Base-by-base conservation (phyloP, 2,113 vertebrate genomes). In the Polypterus bichir region DNA sequence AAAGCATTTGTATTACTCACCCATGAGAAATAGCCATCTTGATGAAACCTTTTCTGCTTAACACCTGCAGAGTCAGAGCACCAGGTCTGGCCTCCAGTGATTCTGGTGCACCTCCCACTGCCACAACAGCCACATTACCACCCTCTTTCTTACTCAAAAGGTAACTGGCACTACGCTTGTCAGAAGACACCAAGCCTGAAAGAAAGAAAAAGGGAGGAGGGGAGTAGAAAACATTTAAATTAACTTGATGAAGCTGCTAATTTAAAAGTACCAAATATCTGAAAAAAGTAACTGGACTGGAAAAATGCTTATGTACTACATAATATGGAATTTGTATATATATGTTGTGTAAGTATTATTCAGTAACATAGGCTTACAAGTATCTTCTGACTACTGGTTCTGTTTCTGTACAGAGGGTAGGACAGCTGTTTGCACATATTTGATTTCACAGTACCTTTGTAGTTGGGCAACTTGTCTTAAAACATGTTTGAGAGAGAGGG, bases 41-140 rank as follows among this genome's bases (percentile, higher is more conserved):
- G 68, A 85, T 74, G 70, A 85, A 85, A 5, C 83, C 83, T 64
- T 84, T 85, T 65, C 79, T 74, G 65, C 69, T 71, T 2, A 3
- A 61, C 7, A 80, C 73, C 70, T 80, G 80, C 2, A 83, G 68
- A 0, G 62, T 85, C 10, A 83, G 59, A 2, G 79, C 77, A 61
- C 85, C 85, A 0, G 85, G 84, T 3, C 82, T 76, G 3, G 85
- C 84, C 0, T 87, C 85, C 65, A 87, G 74, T 45, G 81, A 62
- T 68, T 87, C 84, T 0, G 80, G 65, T 65, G 84, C 78, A 60
- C 82, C 85, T 1, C 84, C 85, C 64, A 87, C 77, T 0, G 81
- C 83, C 48, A 71, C 61, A 44, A 86, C 84, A 0, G 79, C 82
- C 0, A 70, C 80, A 1, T 79, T 69, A 3, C 84, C 84, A 10